These are phyloP conservation scores for Peromyscus polionotus DNA, from an alignment of 2,113 vertebrate genomes.

Conservation along the genomic window DNA sequence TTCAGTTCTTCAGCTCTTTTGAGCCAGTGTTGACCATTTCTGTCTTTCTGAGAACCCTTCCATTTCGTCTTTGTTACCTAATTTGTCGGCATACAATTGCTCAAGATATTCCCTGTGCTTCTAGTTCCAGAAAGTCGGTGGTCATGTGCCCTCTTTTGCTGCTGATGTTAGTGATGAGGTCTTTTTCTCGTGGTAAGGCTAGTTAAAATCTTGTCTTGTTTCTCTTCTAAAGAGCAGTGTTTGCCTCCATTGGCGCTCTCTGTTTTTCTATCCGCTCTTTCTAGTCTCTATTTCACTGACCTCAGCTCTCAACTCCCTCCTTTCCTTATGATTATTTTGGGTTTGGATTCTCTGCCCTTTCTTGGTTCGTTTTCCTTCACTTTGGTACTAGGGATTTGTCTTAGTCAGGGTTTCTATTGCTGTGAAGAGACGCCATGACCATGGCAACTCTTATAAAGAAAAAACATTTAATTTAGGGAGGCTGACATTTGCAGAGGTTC, in stretches of 20 bases:
- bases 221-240: background rate
- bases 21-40: background rate
- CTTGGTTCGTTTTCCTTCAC: background rate
- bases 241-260: background rate
- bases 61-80: background rate
- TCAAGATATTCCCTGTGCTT: background rate
- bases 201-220: background rate
- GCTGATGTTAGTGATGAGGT: no score
- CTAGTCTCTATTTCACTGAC: background rate
- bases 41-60: background rate
- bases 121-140: no score
- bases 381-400: background rate
- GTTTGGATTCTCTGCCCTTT: background rate
- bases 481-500: background rate
- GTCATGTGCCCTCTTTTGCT: background rate
- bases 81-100: background rate
- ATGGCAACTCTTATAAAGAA: background rate
- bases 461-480: background rate
- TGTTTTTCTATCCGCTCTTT: background rate
- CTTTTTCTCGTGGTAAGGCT: background rate
- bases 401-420: background rate
- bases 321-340: background rate
- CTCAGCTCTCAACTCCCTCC: background rate
- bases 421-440: background rate
- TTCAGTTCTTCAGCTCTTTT: background rate